Evolutionary conservation across 2,888 invertebrate genomes (phyloP), one percentile per base, ranked within the genome.

Genomic region (Lymantria monacha): DNA sequence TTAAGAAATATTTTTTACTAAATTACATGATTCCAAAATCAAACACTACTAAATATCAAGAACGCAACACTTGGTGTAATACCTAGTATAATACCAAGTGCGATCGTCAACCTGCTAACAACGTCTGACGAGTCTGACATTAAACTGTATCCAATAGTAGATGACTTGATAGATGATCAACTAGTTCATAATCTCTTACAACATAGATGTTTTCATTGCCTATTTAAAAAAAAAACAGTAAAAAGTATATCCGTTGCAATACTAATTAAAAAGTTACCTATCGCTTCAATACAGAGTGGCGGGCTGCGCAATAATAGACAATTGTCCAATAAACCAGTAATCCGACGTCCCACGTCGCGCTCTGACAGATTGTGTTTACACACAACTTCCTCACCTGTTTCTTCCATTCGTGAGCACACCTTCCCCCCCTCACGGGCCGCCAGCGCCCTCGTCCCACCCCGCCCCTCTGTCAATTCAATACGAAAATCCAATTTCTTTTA

Each of bases 401-500:
- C 78, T 79, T 69, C 74, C 59, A 63, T 9, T 12, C 40, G 13
- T 13, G 22, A 40, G 9, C 36, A 11, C 36, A 1, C 57, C 63
- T 61, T 61, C 51, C 51, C 51, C 60, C 51, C 57, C 70, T 53
- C n/a, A n/a, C n/a, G n/a, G n/a, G n/a, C 57, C 61, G 57, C 59
- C 62, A 48, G 53, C 48, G 10, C 5, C 63, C 48, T 42, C 44
- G 12, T 48, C 48, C 54, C 49, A 48, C 62, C 52, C 52, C 41
- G 50, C 58, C 66, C 67, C 68, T 69, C 66, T 71, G 80, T 80
- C 84, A 82, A 83, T 85, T 85, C 85, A 83, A 85, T 85, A 83
- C 83, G 69, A 81, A 72, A 87, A 87, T 83, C 85, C 86, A 87
- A 87, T 88, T 84, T 83, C 83, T 85, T 85, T 83, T 75, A 80